Percentiles rank a stretch among this genome's conserved stretches.
phyloP scores from a whole-genome alignment of 2,113 vertebrate genomes.

The Psittacus erithacus region DNA sequence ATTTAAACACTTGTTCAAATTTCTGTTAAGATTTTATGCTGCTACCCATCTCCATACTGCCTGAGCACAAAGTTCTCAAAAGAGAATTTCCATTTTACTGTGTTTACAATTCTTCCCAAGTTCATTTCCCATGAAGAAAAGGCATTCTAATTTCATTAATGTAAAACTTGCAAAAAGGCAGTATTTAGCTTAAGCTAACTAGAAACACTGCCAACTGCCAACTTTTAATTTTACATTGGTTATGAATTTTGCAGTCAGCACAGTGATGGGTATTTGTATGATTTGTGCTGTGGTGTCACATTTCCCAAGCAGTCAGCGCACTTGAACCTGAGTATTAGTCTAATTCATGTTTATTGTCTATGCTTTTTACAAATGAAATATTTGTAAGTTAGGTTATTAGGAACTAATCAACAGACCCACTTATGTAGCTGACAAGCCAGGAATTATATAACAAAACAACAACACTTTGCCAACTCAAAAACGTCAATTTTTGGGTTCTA shows the following conservation, averaged over 20 bases:
- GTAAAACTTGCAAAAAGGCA: neutral
- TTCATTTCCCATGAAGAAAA: neutral
- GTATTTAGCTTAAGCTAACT: neutral
- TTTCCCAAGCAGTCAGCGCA: neutral
- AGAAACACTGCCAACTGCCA: neutral
- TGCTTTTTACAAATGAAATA: neutral
- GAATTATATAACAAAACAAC: neutral
- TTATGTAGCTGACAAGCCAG: neutral
- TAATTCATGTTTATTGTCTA: neutral
- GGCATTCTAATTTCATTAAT: neutral
- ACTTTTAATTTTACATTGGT: neutral
- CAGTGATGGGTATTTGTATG: neutral
- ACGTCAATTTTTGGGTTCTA: neutral
- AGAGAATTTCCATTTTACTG: constrained; percentile 24
- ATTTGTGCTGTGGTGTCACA: neutral
- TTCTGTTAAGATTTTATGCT: constrained; percentile 41
- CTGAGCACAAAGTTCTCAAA: neutral
- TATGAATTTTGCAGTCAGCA: neutral
- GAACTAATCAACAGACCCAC: neutral
- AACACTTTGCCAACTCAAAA: neutral
- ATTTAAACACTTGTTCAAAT: constrained; percentile 52
- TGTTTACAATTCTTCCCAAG: neutral
- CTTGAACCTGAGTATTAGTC: neutral
- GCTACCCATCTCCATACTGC: neutral
- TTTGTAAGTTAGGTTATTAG: neutral